Conservation (phyloP, 2,888 invertebrate genomes). For the Hydriomena furcata region DNA sequence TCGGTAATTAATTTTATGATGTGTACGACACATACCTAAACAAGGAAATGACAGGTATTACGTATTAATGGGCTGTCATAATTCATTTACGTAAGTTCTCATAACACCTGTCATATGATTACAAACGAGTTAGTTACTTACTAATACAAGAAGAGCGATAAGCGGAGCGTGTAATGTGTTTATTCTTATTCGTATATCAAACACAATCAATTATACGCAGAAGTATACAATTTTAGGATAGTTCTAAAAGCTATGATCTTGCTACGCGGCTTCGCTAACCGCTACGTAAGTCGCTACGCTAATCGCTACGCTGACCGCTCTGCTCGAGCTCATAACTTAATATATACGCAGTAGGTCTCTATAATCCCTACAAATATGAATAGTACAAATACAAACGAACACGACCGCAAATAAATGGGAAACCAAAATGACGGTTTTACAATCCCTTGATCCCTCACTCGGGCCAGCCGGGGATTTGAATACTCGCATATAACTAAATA, state of each 20-base stretch:
- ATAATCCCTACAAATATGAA: conserved; percentile 29
- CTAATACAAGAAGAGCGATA: conserved; percentile 10
- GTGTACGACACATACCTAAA: neutral
- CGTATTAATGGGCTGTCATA: conserved; percentile 7
- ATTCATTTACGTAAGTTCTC: conserved; percentile 23
- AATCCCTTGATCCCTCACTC: conserved; percentile 60
- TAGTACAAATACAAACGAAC: conserved; percentile 31
- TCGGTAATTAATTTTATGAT: too few relatives aligned
- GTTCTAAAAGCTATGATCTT: too few relatives aligned
- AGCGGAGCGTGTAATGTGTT: neutral
- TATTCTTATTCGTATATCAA: too few relatives aligned
- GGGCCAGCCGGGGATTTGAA: conserved; percentile 51
- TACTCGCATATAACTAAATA: conserved; percentile 45
- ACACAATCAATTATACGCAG: too few relatives aligned
- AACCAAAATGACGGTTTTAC: conserved; percentile 58
- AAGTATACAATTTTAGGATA: too few relatives aligned
- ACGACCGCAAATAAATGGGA: conserved; percentile 58
- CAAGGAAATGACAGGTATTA: conserved; percentile 9
- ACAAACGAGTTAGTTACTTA: neutral
- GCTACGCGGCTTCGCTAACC: neutral
- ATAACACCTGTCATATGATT: conserved; percentile 23
- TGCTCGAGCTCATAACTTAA: neutral
- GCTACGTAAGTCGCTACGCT: neutral
- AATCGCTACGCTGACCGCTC: neutral
- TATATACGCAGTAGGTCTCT: conserved; percentile 4